Percentiles rank a stretch among this genome's conserved stretches.
Evolutionary conservation across 1,140 invertebrate genomes (phyloP).

Genomic region (Caenorhabditis brenneri): DNA sequence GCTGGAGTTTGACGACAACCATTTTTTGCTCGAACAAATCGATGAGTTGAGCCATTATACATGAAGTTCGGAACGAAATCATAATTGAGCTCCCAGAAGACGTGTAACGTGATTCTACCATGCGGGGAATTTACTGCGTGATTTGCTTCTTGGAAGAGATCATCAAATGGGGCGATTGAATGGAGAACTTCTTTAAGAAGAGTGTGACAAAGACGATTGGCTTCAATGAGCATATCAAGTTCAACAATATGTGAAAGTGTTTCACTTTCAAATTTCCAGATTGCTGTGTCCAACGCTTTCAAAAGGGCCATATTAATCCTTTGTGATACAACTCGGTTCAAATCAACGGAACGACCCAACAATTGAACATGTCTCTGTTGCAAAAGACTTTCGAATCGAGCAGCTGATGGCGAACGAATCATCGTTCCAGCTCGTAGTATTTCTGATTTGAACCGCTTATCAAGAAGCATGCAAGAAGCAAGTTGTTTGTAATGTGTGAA

Average conservation of each 20-base stretch:
- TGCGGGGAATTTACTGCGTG: slow-evolving; percentile 96
- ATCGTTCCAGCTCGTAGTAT: slow-evolving; percentile 84
- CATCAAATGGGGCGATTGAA: slow-evolving; percentile 85
- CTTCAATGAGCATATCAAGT: slow-evolving; percentile 87
- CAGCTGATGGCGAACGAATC: slow-evolving; percentile 83
- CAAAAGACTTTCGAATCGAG: slow-evolving; percentile 91
- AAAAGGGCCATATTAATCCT: slow-evolving; percentile 93
- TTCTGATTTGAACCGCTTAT: slow-evolving; percentile 93
- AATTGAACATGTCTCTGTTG: slow-evolving; percentile 91
- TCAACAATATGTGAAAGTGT: slow-evolving; percentile 97
- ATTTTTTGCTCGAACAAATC: slow-evolving; percentile 76
- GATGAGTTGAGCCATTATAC: slow-evolving; percentile 95
- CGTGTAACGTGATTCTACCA: slow-evolving; percentile 92
- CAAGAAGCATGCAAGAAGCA: slow-evolving; percentile 90
- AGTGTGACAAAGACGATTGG: slow-evolving; percentile 92
- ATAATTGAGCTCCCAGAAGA: slow-evolving; percentile 97
- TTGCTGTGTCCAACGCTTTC: slow-evolving; percentile 90
- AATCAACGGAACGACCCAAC: slow-evolving; percentile 91
- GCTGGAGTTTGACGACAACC: slow-evolving; percentile 78
- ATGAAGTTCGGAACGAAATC: slow-evolving; percentile 98
- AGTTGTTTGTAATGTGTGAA: slow-evolving; percentile 98
- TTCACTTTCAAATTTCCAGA: slow-evolving; percentile 90
- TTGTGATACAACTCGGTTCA: slow-evolving; percentile 94
- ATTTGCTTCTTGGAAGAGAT: slow-evolving; percentile 78
- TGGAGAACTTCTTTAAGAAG: slow-evolving; percentile 84